Evolutionary conservation across 2,113 vertebrate species (phyloP).

Genomic region (Alouatta palliata): DNA sequence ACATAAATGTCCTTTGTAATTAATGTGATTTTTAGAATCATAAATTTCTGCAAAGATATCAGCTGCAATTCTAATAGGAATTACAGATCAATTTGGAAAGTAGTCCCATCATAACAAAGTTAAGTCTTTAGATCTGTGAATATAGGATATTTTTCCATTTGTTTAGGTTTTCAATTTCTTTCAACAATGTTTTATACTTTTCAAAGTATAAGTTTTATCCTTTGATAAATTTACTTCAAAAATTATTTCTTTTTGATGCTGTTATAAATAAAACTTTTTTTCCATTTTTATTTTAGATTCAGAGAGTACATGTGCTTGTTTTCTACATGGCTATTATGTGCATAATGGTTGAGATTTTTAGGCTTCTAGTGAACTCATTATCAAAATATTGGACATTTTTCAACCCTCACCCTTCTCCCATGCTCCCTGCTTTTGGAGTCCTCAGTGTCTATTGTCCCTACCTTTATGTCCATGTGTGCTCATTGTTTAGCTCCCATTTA

Average conservation of each 20-base stretch:
- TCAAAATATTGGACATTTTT: too few relatives aligned
- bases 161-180: background rate
- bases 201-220: background rate
- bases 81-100: background rate
- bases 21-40: background rate
- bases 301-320: too few relatives aligned
- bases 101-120: background rate
- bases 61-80: background rate
- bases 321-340: too few relatives aligned
- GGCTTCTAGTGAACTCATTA: too few relatives aligned
- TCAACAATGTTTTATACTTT: background rate
- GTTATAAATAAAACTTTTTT: background rate
- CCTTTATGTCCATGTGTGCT: too few relatives aligned
- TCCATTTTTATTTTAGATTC: background rate
- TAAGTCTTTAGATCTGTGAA: background rate
- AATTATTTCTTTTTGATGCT: background rate
- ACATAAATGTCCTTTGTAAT: background rate
- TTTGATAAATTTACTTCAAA: background rate
- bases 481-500: too few relatives aligned
- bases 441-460: too few relatives aligned
- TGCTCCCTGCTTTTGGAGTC: too few relatives aligned
- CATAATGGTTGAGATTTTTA: too few relatives aligned
- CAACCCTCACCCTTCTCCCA: too few relatives aligned
- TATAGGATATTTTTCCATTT: background rate
- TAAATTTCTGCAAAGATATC: background rate